Base-by-base conservation (phyloP, 2,888 invertebrate genomes). In the Slavum lentiscoides region DNA sequence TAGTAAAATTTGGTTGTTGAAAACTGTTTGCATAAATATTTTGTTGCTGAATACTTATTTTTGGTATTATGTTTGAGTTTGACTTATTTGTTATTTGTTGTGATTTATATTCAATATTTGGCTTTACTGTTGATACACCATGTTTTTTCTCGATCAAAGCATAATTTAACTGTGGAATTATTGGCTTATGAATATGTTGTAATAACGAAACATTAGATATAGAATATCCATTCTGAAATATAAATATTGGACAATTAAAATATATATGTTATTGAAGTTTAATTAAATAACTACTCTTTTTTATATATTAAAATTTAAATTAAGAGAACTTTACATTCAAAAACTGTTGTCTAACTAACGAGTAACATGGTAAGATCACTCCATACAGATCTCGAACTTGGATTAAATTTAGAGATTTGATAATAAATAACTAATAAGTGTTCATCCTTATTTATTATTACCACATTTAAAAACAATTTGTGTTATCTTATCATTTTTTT, bases 131-230 rank as follows among this genome's bases (percentile, higher is more conserved):
- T 19, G 70, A 53, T 19, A 19, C 5, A 77, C 69, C 30, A 62
- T 76, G 15, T 62, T 80, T 80, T 80, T 70, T 80, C 43, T 80
- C 77, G 11, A 80, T 70, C 37, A 80, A 19, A 21, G 62, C 19
- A 64, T 83, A 83, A 83, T 88, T 87, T 62, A 88, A 84, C 62
- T 86, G 86, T 1, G 88, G 88, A 37, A 85, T 81, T 37, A 85
- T 85, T 17, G 85, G 84, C 82, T 85, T 85, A 61, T 85, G 84
- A 23, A 86, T 82, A 55, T 84, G 83, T 77, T 84, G 83, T 39
- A 86, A 82, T 8, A 85, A 84, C 30, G 83, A 82, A 9, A 84
- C 82, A 83, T 84, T 85, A 37, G 83, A 84, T 75, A 85, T 84
- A 19, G 84, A 84, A 82, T 84, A 85, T 17, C 85, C 85, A 84